Base-by-base conservation (phyloP, 2,888 invertebrate species). In the Drosophila stalkeri region DNA sequence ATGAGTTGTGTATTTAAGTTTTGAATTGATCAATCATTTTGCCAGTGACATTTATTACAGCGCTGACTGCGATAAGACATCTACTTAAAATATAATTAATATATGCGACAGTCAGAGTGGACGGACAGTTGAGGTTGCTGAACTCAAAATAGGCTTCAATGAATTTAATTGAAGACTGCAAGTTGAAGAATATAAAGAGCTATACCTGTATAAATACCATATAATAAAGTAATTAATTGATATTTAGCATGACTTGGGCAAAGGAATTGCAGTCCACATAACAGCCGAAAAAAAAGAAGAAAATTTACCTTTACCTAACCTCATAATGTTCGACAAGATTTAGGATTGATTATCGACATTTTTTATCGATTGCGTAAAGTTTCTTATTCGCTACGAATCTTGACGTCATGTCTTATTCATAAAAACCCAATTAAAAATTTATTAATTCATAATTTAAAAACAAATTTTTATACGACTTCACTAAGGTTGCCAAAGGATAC, bases 21-120 rank as follows among this genome's bases (percentile, higher is more conserved):
- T 33, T 39, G 37, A 43, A 54, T 57, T 61, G 61, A 64, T 69
- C 47, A 64, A 64, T 75, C 65, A 70, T 52, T 52, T 35, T 44
- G 31, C 41, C 16, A 59, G 31, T 14, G 49, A 51, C 51, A 54
- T 59, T 65, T 51, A 43, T 43, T 43, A 27, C 20, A 37, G 11
- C 2, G 39, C 46, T 64, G 64, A 54, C 44, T 20, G 9, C 20
- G 44, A 43, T 27, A 62, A 63, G 31, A 55, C 27, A 47, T 20
- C 54, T 41, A 35, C 33, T 47, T 47, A 8, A 46, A 33, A 23
- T 12, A 51, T 33, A 51, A 51, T 51, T 51, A 51, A 51, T n/a
- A 27, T 23, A 23, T 46, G 16, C 35, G 35, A 14, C 14, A n/a
- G 31, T 3, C 12, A 51, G 11, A 51, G 11, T 23, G 5, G 23